Percentiles rank a stretch among this genome's conserved stretches.
Conservation (phyloP, 2,113 vertebrate species). For the Rhizomys pruinosus region DNA sequence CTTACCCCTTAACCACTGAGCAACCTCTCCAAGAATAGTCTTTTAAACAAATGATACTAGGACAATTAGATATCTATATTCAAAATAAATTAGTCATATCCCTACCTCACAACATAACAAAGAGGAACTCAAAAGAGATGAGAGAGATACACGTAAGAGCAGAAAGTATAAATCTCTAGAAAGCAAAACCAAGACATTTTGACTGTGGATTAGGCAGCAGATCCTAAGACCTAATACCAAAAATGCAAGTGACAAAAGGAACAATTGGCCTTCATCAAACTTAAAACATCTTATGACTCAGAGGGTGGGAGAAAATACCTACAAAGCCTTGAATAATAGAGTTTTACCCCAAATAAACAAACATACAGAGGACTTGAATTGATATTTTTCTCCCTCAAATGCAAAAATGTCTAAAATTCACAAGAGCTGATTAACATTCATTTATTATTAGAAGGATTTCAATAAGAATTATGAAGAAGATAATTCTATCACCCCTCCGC, state of each 20-base stretch:
- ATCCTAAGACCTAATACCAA: not conserved
- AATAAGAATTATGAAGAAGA: not conserved
- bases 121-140: constrained; percentile 34
- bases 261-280: not conserved
- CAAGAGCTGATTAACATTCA: not conserved
- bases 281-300: not conserved
- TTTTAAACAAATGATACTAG: not conserved
- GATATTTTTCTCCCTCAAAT: not conserved
- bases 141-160: not conserved
- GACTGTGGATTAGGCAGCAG: not conserved
- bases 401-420: not conserved
- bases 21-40: not conserved
- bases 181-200: constrained; percentile 14
- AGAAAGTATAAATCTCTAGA: not conserved
- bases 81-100: not conserved
- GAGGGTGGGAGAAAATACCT: not conserved
- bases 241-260: not conserved
- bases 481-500: not conserved
- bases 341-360: not conserved
- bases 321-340: not conserved
- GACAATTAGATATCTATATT: not conserved
- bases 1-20: no score
- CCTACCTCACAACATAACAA: not conserved
- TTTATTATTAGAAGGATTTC: not conserved
- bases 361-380: not conserved